These are phyloP conservation scores for Torymus aiolomorphi DNA, from an alignment of 2,888 invertebrate genomes.

Conservation along the genomic window DNA sequence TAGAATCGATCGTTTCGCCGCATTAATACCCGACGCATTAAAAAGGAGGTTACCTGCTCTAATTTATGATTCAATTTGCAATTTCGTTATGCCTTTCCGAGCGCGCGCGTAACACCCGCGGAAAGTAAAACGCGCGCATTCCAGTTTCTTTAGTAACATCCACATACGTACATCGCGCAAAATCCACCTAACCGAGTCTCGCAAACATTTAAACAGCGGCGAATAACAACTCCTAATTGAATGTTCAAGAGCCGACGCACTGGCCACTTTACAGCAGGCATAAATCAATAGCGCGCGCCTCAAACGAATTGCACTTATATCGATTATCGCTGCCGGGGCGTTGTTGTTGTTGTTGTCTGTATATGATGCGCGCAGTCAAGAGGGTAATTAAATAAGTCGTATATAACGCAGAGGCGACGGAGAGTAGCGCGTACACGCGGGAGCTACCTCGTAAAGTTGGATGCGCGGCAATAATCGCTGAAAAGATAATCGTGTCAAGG, in stretches of 20 bases:
- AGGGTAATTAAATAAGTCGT: slow-evolving; percentile 49
- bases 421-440: too few relatives aligned
- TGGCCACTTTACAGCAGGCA: slow-evolving; percentile 43
- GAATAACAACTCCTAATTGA: slow-evolving; percentile 56
- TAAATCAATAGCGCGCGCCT: slow-evolving; percentile 45
- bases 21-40: not conserved
- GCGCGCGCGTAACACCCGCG: not conserved
- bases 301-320: slow-evolving; percentile 49
- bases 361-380: not conserved
- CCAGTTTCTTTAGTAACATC: too few relatives aligned
- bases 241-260: slow-evolving; percentile 45
- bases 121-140: too few relatives aligned
- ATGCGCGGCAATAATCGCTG: too few relatives aligned
- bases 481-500: too few relatives aligned
- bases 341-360: not conserved
- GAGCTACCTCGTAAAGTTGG: too few relatives aligned
- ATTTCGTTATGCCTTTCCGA: not conserved
- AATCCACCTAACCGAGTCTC: not conserved
- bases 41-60: slow-evolving; percentile 24
- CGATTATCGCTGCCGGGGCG: slow-evolving; percentile 42
- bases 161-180: slow-evolving; percentile 3
- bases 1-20: slow-evolving; percentile 24
- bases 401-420: not conserved
- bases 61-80: slow-evolving; percentile 28
- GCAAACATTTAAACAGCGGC: not conserved